Percentiles rank a stretch among this genome's conserved stretches.
Conservation (phyloP, 2,797 vertebrate species). For the Rhynchotus rufescens region DNA sequence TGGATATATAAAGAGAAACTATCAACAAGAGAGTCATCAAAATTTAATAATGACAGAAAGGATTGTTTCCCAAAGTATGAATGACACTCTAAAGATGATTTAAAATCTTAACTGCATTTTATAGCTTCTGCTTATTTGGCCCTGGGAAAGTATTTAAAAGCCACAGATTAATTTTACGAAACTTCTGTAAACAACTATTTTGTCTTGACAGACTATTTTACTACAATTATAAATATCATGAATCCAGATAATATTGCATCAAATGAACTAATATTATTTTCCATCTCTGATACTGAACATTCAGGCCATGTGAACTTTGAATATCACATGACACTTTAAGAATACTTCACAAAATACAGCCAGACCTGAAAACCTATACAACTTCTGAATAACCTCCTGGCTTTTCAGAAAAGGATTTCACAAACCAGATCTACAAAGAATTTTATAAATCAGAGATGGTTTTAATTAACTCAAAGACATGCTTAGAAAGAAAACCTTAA, state of each 20-base stretch:
- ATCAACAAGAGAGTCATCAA: slow-evolving; percentile 17
- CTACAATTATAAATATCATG: slow-evolving; percentile 49
- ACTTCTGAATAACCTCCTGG: slow-evolving; percentile 3
- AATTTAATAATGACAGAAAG: slow-evolving; percentile 36
- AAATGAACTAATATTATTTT: slow-evolving; percentile 31
- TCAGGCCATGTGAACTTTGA: slow-evolving; percentile 24
- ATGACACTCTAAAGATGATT: slow-evolving; percentile 23
- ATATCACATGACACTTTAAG: neutral
- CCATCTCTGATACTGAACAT: slow-evolving; percentile 15
- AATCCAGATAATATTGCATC: slow-evolving; percentile 21
- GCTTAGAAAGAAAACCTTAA: neutral
- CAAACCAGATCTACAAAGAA: neutral
- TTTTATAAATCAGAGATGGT: neutral
- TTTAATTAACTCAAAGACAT: neutral
- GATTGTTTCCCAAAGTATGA: neutral
- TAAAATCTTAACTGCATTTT: slow-evolving; percentile 28
- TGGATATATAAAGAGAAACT: neutral
- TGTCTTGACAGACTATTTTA: slow-evolving; percentile 56
- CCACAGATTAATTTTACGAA: slow-evolving; percentile 34
- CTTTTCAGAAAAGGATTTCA: neutral
- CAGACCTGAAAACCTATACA: neutral
- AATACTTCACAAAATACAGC: neutral
- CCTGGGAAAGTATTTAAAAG: slow-evolving; percentile 35
- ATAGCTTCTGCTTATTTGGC: slow-evolving; percentile 8
- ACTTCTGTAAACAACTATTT: slow-evolving; percentile 41